Evolutionary conservation across 2,113 vertebrate species (phyloP), one percentile per base, ranked within the genome.

Genomic region (Bostrychus sinensis): DNA sequence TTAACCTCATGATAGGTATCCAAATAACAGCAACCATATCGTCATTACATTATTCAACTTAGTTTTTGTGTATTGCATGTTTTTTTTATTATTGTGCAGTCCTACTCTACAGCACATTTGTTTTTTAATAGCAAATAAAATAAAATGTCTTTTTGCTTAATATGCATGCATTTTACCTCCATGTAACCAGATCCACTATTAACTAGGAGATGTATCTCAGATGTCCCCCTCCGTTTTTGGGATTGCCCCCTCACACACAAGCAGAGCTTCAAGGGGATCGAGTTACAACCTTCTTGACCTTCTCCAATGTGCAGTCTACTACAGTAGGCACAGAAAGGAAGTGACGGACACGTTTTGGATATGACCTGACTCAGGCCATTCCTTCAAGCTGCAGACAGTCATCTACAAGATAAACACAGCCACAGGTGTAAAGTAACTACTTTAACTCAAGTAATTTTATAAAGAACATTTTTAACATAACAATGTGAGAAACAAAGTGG

Each of bases 261-360:
- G 56, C 32, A 34, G 20, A 45, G 50, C 62, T 67, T 77, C 62
- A 55, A 19, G 19, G 42, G 54, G 72, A 71, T 74, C 51, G 7
- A 3, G 30, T 79, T 79, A 14, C 39, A 62, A 43, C 19, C 41
- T 46, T 60, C 73, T 54, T 72, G 75, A 74, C 69, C 65, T 66
- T 50, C 62, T 66, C 46, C 5, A 23, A 4, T 36, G 56, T 43
- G 26, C 48, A 4, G 25, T 51, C 25, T 46, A n/a, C 39, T 56
- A 34, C 59, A 22, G 56, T 9, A 50, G 10, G 19, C 8, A 37
- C 42, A 60, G 16, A 3, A 20, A 55, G 62, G 57, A 70, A 66
- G 56, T 16, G 37, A 75, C 20, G 53, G 45, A 37, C 63, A 34
- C 25, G 41, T 30, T 17, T 32, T 42, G 62, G 25, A 56, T 41